These are phyloP conservation scores for Caranx melampygus DNA, from an alignment of 2,113 vertebrate species.

Conservation along the genomic window DNA sequence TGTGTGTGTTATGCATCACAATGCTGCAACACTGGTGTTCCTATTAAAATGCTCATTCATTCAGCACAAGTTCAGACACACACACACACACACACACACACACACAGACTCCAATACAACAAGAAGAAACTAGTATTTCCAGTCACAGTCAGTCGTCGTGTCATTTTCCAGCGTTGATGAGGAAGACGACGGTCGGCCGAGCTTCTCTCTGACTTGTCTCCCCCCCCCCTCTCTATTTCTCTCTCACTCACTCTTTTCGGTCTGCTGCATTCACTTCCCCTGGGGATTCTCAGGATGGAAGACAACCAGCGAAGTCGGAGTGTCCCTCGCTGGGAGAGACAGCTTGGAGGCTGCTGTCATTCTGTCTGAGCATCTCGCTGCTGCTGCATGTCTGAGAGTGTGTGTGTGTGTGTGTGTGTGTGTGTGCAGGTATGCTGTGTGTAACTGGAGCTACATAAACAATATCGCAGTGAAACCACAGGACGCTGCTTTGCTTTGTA, in stretches of 20 bases:
- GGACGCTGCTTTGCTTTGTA: not conserved
- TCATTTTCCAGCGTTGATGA: constrained; percentile 34
- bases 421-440: not conserved
- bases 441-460: constrained; percentile 2
- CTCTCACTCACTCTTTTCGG: not conserved
- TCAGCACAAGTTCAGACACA: not conserved
- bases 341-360: constrained; percentile 18
- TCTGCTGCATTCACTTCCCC: constrained; percentile 48
- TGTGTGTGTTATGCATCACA: no score
- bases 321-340: constrained; percentile 33
- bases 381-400: not conserved
- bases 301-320: constrained; percentile 43
- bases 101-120: not conserved
- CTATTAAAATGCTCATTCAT: no score
- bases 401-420: no score
- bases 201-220: constrained; percentile 13
- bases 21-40: no score
- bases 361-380: not conserved
- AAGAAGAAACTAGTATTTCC: constrained; percentile 19
- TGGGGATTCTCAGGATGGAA: constrained; percentile 4
- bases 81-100: no score
- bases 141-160: not conserved
- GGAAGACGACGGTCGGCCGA: constrained; percentile 22
- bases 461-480: not conserved
- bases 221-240: constrained; percentile 23